Percentiles rank a stretch among this genome's conserved stretches.
These are phyloP conservation scores for Cuniculus paca DNA, from an alignment of 2,797 vertebrate species.

Conservation along the genomic window DNA sequence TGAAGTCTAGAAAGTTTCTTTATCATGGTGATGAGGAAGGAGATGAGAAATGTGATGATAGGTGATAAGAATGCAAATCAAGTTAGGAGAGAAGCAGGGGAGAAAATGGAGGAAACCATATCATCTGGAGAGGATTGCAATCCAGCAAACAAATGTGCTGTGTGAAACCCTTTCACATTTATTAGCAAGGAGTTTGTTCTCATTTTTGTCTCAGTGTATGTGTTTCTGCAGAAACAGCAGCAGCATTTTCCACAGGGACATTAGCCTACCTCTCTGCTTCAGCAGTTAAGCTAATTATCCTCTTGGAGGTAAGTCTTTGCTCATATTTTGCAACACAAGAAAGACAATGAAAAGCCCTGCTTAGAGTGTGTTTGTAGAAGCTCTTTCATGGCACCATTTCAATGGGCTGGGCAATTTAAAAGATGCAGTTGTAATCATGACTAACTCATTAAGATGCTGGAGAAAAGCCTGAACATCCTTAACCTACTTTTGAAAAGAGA, in stretches of 20 bases:
- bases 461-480: conserved; percentile 67
- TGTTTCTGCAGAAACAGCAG: not conserved
- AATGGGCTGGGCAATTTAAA: conserved; percentile 79
- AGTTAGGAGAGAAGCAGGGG: not conserved
- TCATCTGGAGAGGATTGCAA: not conserved
- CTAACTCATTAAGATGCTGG: conserved; percentile 77
- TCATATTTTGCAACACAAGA: conserved; percentile 73
- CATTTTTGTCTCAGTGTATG: not conserved
- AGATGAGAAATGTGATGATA: not conserved
- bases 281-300: conserved; percentile 63
- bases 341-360: conserved; percentile 66
- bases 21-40: not conserved
- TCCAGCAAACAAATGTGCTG: not conserved
- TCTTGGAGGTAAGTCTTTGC: conserved; percentile 47
- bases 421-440: conserved; percentile 76
- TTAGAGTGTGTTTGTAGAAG: conserved; percentile 74
- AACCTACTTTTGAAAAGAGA: conserved; percentile 77
- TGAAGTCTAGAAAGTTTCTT: not conserved
- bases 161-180: not conserved
- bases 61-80: not conserved
- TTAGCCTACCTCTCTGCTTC: conserved; percentile 20
- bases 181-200: conserved; percentile 11
- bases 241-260: not conserved
- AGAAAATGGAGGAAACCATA: not conserved
- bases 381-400: conserved; percentile 77